Evolutionary conservation across 2,888 invertebrate species (phyloP), one percentile per base, ranked within the genome.

Genomic region (Psylliodes chrysocephalus): DNA sequence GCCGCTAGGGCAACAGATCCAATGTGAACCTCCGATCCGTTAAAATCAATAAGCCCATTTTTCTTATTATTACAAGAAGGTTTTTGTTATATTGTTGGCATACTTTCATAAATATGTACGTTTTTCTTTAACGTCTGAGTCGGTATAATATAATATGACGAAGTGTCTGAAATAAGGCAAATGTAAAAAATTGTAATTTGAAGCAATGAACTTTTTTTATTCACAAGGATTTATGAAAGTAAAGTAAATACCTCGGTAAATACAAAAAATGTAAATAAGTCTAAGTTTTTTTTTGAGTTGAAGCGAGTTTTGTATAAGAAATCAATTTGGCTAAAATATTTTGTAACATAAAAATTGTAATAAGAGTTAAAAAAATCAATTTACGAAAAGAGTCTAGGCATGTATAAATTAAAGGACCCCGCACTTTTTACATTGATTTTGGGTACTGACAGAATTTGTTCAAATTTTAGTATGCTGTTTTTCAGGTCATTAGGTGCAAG

Each of bases 31-130:
- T 52, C 6, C 38, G 60, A 64, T 56, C 60, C 64, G 64, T 60
- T 60, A 55, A 64, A 64, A 64, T 64, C 64, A 56, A 64, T 64
- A 64, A 51, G 54, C 54, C 47, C 42, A 46, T 64, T n/a, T n/a
- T n/a, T 60, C 52, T 28, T 57, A 33, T 35, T 53, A 59, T 30
- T 38, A 60, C 60, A 64, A 64, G 55, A 62, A 28, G 28, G 25
- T 28, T 44, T 60, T 55, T 56, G 46, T 64, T 30, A 30, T 49
- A 30, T 46, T 22, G 38, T 40, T 49, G 17, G 40, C 19, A 59
- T 28, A 49, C 40, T 49, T 59, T 28, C 17, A 59, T 28, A 49
- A 57, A 57, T 38, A 57, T 38, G 46, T 17, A 19, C 42, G 33
- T 55, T 55, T 44, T 46, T 40, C 22, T 56, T 44, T 8, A n/a